A percentile compares a stretch with the other conserved stretches of the same genome.
phyloP scores from a whole-genome alignment of 1,140 invertebrate species.

The Bombus confusus region DNA sequence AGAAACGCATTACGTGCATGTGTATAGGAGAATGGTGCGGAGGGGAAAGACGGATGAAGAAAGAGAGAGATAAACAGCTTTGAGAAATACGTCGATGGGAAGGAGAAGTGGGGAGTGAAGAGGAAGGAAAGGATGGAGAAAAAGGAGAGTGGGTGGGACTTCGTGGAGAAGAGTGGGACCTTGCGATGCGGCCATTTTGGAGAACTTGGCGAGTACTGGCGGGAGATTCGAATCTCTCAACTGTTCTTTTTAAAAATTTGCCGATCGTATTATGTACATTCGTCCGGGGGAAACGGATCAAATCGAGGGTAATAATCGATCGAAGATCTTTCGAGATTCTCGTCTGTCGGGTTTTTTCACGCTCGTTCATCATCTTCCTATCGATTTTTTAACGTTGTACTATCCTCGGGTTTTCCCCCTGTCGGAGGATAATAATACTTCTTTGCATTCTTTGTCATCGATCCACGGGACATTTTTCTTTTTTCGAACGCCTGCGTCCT shows the following conservation, averaged over 20 bases:
- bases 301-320: not conserved
- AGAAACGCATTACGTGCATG: conserved; percentile 44
- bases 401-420: not conserved
- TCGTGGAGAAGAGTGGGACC: conserved; percentile 33
- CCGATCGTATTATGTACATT: not conserved
- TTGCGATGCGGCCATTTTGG: conserved; percentile 72
- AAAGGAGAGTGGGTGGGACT: conserved; percentile 46
- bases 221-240: conserved; percentile 66
- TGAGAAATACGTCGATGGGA: not conserved
- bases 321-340: not conserved
- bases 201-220: conserved; percentile 66
- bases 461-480: not conserved
- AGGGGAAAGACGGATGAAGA: not conserved
- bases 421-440: conserved; percentile 6
- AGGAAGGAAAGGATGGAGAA: conserved; percentile 8
- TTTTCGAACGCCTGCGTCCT: not conserved
- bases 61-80: conserved; percentile 10
- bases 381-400: not conserved
- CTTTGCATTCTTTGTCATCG: conserved; percentile 23
- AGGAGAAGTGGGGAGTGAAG: not conserved
- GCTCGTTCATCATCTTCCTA: not conserved
- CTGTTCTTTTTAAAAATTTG: not conserved
- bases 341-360: not conserved
- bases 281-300: not conserved
- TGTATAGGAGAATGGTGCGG: not conserved